phyloP scores from a whole-genome alignment of 2,888 invertebrate species.

The Drosophila helvetica region DNA sequence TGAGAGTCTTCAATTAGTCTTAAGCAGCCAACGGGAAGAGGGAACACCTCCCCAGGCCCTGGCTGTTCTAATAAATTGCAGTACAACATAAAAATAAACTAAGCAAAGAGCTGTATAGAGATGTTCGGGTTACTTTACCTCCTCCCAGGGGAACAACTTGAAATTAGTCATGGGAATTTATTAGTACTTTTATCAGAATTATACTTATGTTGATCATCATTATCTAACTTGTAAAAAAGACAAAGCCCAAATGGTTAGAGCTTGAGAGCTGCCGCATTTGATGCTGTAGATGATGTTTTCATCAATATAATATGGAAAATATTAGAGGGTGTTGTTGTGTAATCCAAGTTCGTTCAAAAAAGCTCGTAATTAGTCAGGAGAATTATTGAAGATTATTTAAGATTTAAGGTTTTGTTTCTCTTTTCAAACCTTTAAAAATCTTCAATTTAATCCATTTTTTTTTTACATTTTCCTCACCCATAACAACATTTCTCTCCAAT shows the following conservation, averaged over 20 bases:
- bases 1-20: conserved; percentile 47
- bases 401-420: too few species aligned
- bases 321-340: too few species aligned
- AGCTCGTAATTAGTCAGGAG: too few species aligned
- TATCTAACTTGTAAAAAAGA: too few species aligned
- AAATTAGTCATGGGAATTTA: conserved; percentile 20
- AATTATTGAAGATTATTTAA: too few species aligned
- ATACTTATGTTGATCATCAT: not conserved
- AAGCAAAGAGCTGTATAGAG: conserved; percentile 14
- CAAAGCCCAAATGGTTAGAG: too few species aligned
- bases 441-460: too few species aligned
- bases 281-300: too few species aligned
- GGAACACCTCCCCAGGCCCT: conserved; percentile 26
- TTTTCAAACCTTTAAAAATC: not conserved
- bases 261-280: too few species aligned
- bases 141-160: not conserved
- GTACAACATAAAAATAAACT: conserved; percentile 39
- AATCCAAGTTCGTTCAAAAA: too few species aligned
- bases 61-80: conserved; percentile 45
- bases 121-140: conserved; percentile 4
- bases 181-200: not conserved
- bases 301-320: too few species aligned
- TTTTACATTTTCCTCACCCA: not conserved
- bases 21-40: conserved; percentile 11
- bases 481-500: not conserved